Conservation (phyloP, 2,888 invertebrate genomes). For the Aphodius granarius region DNA sequence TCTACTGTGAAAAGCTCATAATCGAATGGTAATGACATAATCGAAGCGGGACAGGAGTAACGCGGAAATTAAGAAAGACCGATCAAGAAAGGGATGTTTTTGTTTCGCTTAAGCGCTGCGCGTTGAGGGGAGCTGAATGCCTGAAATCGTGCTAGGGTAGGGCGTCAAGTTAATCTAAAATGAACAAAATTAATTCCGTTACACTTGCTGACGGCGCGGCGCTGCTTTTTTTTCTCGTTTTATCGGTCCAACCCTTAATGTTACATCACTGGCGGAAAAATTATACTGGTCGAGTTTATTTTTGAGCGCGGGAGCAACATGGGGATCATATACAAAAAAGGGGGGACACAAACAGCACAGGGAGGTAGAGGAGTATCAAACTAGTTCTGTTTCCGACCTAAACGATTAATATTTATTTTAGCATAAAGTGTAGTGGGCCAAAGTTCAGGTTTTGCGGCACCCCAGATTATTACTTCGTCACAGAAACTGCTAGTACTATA, state of each 20-base stretch:
- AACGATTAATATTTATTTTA: background rate
- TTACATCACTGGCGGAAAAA: background rate
- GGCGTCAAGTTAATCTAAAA: slow-evolving; percentile 9
- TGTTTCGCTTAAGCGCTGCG: background rate
- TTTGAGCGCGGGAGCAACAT: background rate
- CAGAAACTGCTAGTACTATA: no score
- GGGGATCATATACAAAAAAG: background rate
- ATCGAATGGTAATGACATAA: slow-evolving; percentile 11
- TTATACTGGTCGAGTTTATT: background rate
- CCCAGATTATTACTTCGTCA: no score
- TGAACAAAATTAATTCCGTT: slow-evolving; percentile 12
- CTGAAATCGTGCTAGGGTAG: background rate
- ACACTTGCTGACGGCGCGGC: background rate
- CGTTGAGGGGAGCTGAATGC: background rate
- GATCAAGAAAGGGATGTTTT: background rate
- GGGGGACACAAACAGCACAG: background rate
- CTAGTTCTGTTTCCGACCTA: background rate
- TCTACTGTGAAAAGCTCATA: background rate
- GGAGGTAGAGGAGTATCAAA: background rate
- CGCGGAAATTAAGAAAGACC: background rate
- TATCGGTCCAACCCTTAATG: background rate
- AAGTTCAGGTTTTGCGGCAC: background rate
- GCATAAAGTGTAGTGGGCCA: background rate
- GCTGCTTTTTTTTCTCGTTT: background rate
- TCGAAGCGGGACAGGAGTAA: background rate